phyloP scores from a whole-genome alignment of 2,797 vertebrate genomes.

The Lycodopsis pacificus region DNA sequence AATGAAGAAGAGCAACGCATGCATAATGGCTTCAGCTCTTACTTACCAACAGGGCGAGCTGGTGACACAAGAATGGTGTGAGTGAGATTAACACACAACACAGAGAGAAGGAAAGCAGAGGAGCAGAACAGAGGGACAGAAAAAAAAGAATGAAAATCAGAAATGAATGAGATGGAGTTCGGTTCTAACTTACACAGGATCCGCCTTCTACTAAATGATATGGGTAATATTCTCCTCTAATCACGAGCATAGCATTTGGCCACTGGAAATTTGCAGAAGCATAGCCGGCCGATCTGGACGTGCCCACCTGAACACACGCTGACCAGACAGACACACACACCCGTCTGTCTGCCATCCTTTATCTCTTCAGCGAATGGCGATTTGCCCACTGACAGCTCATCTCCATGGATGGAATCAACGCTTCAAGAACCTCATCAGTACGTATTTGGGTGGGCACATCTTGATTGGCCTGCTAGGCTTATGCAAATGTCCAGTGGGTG shows the following conservation, averaged over 20 bases:
- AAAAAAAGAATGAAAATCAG: slow-evolving; percentile 91
- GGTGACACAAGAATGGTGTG: slow-evolving; percentile 97
- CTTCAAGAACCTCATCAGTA: not conserved
- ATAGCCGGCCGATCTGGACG: not conserved
- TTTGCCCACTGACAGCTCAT: not conserved
- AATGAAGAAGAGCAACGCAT: slow-evolving; percentile 59
- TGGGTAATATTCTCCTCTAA: not conserved
- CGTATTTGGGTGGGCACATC: not conserved
- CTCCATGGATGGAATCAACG: too few species aligned
- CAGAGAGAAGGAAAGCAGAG: slow-evolving; percentile 73
- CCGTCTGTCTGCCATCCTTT: not conserved
- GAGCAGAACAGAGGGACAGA: slow-evolving; percentile 87
- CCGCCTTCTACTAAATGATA: not conserved
- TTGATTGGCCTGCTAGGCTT: not conserved
- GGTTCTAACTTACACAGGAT: slow-evolving; percentile 46
- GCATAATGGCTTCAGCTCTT: slow-evolving; percentile 83
- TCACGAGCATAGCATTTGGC: not conserved
- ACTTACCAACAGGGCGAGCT: slow-evolving; percentile 99
- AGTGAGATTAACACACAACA: slow-evolving; percentile 86
- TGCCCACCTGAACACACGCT: not conserved
- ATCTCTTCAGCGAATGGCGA: not conserved
- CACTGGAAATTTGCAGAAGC: not conserved
- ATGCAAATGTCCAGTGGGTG: not conserved
- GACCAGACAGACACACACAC: not conserved
- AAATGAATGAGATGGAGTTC: slow-evolving; percentile 91